These are phyloP conservation scores for Minunthozetes semirufus DNA, from an alignment of 2,888 invertebrate genomes.

Conservation along the genomic window DNA sequence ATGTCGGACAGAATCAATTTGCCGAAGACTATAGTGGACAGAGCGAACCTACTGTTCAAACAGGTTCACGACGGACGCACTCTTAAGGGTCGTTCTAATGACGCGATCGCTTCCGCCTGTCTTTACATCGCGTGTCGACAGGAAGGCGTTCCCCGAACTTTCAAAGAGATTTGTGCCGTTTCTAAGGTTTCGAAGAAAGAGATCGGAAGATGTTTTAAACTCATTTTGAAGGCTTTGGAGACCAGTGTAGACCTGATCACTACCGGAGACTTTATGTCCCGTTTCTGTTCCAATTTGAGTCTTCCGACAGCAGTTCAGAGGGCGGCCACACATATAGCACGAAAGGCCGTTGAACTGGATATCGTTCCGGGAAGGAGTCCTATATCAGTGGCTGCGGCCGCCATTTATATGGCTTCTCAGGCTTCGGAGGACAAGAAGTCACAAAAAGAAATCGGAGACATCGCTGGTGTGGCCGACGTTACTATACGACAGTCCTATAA, in stretches of 20 bases:
- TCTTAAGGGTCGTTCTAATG: slow-evolving; percentile 88
- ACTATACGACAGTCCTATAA: slow-evolving; percentile 97
- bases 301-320: slow-evolving; percentile 58
- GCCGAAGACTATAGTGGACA: slow-evolving; percentile 90
- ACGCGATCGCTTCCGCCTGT: slow-evolving; percentile 97
- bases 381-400: slow-evolving; percentile 96
- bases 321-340: slow-evolving; percentile 93
- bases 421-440: slow-evolving; percentile 88
- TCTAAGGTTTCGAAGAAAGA: slow-evolving; percentile 99
- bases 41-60: slow-evolving; percentile 93
- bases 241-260: slow-evolving; percentile 96
- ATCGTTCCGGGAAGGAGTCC: slow-evolving; percentile 96
- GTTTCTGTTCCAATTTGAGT: slow-evolving; percentile 87
- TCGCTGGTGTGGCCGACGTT: slow-evolving; percentile 96
- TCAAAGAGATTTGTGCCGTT: slow-evolving; percentile 93
- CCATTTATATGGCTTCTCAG: slow-evolving; percentile 99
- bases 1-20: slow-evolving; percentile 98
- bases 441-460: slow-evolving; percentile 96
- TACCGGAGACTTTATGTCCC: slow-evolving; percentile 92
- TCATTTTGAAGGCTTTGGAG: slow-evolving; percentile 89
- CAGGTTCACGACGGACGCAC: slow-evolving; percentile 96
- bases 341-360: slow-evolving; percentile 91
- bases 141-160: slow-evolving; percentile 96
- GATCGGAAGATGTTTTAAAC: slow-evolving; percentile 94
- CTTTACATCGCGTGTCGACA: slow-evolving; percentile 97